Percentiles rank a stretch among this genome's conserved stretches.
Conservation (phyloP, 1,140 invertebrate genomes). For the Olivierus martensii region DNA sequence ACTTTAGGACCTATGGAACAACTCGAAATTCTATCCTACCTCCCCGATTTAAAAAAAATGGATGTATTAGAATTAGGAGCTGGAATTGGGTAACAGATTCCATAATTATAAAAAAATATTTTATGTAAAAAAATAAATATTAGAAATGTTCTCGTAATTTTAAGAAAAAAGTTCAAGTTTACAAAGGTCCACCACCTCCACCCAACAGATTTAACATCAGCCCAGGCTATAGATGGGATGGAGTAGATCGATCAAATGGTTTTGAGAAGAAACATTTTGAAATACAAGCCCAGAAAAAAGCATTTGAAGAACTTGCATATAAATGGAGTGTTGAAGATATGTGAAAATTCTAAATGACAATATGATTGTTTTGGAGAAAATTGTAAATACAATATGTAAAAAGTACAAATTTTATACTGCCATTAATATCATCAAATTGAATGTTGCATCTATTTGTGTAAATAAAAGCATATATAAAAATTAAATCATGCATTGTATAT, state of each 20-base stretch:
- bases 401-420: no score
- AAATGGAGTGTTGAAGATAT: slow-evolving; percentile 93
- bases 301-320: slow-evolving; percentile 70
- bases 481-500: no score
- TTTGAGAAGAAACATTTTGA: slow-evolving; percentile 87
- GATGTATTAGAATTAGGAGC: slow-evolving; percentile 42
- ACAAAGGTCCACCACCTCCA: slow-evolving; percentile 58
- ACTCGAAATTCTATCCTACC: slow-evolving; percentile 37
- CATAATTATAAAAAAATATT: no score
- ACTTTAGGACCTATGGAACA: slow-evolving; percentile 36
- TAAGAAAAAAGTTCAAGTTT: slow-evolving; percentile 45
- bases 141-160: no score
- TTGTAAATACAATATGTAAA: no score
- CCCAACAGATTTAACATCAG: slow-evolving; percentile 83
- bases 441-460: no score
- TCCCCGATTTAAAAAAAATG: slow-evolving; percentile 34
- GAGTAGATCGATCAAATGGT: slow-evolving; percentile 92
- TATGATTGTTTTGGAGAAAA: no score
- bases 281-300: slow-evolving; percentile 55
- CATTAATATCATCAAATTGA: no score
- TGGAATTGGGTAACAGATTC: slow-evolving; percentile 38
- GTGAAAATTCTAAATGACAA: slow-evolving; percentile 37
- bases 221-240: slow-evolving; percentile 95
- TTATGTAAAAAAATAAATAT: no score
- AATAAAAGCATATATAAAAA: no score